These are phyloP conservation scores for Pedetes capensis DNA, from an alignment of 2,113 vertebrate species.

Conservation along the genomic window DNA sequence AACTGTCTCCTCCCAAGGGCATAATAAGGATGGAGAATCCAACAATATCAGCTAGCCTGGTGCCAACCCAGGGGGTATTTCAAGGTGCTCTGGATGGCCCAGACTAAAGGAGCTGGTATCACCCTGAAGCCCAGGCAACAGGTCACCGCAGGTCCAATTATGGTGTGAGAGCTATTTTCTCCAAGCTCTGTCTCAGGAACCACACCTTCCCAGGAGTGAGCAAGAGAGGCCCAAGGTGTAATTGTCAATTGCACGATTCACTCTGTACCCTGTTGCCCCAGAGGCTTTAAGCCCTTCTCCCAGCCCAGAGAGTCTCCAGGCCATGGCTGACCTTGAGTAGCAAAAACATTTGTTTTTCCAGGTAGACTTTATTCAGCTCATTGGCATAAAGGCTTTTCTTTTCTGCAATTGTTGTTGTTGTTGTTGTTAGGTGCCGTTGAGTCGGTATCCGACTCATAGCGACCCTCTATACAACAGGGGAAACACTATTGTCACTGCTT, in stretches of 20 bases:
- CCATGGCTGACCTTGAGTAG: not conserved
- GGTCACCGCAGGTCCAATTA: constrained; percentile 27
- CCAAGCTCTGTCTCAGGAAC: not conserved
- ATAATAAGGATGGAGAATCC: not conserved
- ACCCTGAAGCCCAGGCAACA: constrained; percentile 15
- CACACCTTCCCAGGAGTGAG: not conserved
- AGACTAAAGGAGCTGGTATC: not conserved
- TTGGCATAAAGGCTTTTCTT: not conserved
- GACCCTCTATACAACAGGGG: too few relatives aligned
- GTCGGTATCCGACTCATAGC: too few relatives aligned
- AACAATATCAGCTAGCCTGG: not conserved
- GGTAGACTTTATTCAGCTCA: not conserved
- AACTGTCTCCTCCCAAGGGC: not conserved
- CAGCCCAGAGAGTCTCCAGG: not conserved
- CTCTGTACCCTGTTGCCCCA: not conserved
- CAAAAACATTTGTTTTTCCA: not conserved
- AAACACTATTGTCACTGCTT: too few relatives aligned
- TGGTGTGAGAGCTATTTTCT: not conserved
- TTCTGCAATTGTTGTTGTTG: too few relatives aligned
- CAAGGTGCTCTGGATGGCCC: constrained; percentile 29
- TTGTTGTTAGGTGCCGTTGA: too few relatives aligned
- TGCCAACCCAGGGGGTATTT: not conserved
- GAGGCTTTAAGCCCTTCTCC: not conserved
- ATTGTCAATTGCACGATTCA: not conserved
- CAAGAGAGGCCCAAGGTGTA: not conserved